Base-by-base conservation (phyloP, 1,140 invertebrate species). In the Magallana gigas region DNA sequence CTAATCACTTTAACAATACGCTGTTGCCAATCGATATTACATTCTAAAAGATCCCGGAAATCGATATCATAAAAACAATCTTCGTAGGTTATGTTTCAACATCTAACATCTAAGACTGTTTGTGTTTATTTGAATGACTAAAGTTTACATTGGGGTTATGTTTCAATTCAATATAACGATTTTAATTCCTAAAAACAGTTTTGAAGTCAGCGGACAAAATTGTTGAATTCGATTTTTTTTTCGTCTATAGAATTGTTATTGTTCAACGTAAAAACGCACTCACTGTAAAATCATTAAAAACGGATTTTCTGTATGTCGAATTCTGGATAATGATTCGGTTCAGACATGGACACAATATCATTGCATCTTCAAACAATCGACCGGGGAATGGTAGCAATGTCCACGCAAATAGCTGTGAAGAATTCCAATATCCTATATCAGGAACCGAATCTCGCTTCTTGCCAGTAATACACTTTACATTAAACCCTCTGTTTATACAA, bases 401-500 rank as follows among this genome's bases (percentile, higher is more conserved):
- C 68, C 68, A 18, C 60, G 23, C 36, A 76, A 76, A 76, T 76
- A 76, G 68, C 23, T 76, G 68, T 14, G 36, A 29, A 8, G 68
- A 76, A 76, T 76, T 76, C 68, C 68, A 76, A 76, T 76, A 76
- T 76, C 23, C 68, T 71, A 71, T 11, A 29, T 23, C 23, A 18
- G 23, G 68, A 76, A 29, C 8, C 8, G 5, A 76, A 76, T 23
- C 68, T 29, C 68, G 23, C 68, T 29, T 29, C 23, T 23, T 12
- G 23, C 68, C 68, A 76, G 68, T 76, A 76, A 76, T 76, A 76
- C 68, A 76, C 36, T 76, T 76, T 76, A 76, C 68, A 76, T 76
- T 76, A 29, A 76, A 29, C 68, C 23, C 23, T 12, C 8, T 76
- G 23, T 76, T 76, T 76, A 76, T 76, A 76, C 68, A 76, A 29